Evolutionary conservation across 2,113 vertebrate genomes (phyloP).

Genomic region (Lota lota): DNA sequence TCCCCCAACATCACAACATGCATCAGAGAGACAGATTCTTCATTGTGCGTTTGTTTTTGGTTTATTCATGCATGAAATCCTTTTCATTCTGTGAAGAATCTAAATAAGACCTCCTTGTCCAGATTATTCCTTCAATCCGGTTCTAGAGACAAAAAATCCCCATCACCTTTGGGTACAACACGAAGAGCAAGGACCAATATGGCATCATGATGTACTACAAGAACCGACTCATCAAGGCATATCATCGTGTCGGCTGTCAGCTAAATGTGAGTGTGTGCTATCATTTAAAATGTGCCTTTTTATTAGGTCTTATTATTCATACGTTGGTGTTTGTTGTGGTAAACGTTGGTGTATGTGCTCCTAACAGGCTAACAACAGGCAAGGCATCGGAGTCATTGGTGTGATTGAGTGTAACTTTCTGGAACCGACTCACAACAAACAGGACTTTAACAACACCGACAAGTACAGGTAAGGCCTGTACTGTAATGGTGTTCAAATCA

Average conservation of each 20-base stretch:
- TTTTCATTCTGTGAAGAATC: too few relatives aligned
- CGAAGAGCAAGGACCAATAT: slow-evolving; percentile 92
- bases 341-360: background rate
- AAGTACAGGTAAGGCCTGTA: slow-evolving; percentile 84
- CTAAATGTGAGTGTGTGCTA: slow-evolving; percentile 74
- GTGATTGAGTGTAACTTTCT: slow-evolving; percentile 93
- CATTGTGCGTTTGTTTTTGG: background rate
- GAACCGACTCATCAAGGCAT: slow-evolving; percentile 95
- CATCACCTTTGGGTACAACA: slow-evolving; percentile 95
- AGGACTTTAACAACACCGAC: slow-evolving; percentile 91
- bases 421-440: slow-evolving; percentile 96
- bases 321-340: too few relatives aligned
- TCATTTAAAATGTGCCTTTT: too few relatives aligned
- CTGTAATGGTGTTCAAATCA: background rate
- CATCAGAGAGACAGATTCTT: too few relatives aligned
- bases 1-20: too few relatives aligned
- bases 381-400: slow-evolving; percentile 90
- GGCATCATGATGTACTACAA: slow-evolving; percentile 98
- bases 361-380: slow-evolving; percentile 79
- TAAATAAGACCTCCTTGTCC: background rate
- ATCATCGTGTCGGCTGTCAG: slow-evolving; percentile 91
- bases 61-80: too few relatives aligned
- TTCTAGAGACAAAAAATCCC: slow-evolving; percentile 72
- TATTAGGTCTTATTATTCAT: too few relatives aligned
- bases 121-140: slow-evolving; percentile 33